These are phyloP conservation scores for Triops longicaudatus DNA, from an alignment of 1,140 invertebrate genomes.

Conservation along the genomic window DNA sequence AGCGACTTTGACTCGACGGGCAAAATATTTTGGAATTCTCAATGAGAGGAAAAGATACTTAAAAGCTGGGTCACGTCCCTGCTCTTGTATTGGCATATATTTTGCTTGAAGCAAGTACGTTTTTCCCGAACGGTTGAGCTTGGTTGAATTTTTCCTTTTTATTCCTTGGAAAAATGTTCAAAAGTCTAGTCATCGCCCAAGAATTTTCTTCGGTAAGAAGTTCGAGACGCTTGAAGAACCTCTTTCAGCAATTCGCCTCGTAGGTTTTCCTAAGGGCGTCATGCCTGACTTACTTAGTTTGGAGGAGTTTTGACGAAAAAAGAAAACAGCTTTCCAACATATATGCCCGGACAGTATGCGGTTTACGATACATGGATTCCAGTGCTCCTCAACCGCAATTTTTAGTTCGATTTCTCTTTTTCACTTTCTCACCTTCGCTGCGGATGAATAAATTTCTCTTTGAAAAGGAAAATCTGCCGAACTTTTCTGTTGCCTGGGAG, in stretches of 20 bases:
- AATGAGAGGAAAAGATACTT: background rate
- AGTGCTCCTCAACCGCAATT: background rate
- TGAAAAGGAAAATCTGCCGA: background rate
- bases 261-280: slow-evolving; percentile 14
- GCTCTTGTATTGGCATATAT: background rate
- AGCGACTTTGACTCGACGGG: background rate
- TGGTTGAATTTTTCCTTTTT: background rate
- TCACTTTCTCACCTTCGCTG: background rate
- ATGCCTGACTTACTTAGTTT: slow-evolving; percentile 1
- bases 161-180: background rate
- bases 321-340: background rate
- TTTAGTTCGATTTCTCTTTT: slow-evolving; percentile 6
- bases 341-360: background rate
- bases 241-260: background rate
- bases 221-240: background rate
- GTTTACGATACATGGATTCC: background rate
- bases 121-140: background rate
- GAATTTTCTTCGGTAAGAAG: background rate
- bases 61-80: background rate
- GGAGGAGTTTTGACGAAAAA: background rate
- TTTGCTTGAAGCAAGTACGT: background rate
- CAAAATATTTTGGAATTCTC: background rate
- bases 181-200: background rate
- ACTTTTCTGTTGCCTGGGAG: background rate
- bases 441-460: background rate